A percentile compares a stretch with the other conserved stretches of the same genome.
These are phyloP conservation scores for Petrosia ficiformis DNA, from an alignment of 37 sponge, comb jelly and placozoan genomes.

Conservation along the genomic window DNA sequence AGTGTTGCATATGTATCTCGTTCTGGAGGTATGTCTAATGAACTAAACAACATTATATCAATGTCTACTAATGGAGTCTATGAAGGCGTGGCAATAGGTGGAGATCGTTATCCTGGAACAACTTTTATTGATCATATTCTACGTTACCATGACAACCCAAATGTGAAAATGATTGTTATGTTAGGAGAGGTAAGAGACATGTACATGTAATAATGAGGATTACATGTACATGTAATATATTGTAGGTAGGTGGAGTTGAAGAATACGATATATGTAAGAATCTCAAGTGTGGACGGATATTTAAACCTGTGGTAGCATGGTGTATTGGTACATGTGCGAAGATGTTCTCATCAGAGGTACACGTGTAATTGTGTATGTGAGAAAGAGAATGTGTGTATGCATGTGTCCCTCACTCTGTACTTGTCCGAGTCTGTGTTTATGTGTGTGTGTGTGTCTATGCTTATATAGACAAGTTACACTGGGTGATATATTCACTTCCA, in stretches of 20 bases:
- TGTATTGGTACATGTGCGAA: slow-evolving; percentile 96
- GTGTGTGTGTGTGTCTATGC: too few relatives aligned
- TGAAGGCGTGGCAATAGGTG: slow-evolving; percentile 99
- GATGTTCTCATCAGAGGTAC: slow-evolving; percentile 89
- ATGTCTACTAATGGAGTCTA: slow-evolving; percentile 86
- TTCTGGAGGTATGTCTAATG: slow-evolving; percentile 99
- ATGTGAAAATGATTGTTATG: slow-evolving; percentile 90
- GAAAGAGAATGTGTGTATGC: too few relatives aligned
- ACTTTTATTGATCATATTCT: slow-evolving; percentile 89
- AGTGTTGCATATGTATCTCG: slow-evolving; percentile 97
- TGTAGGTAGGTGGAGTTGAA: slow-evolving; percentile 92
- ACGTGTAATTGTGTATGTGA: too few relatives aligned
- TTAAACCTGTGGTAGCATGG: slow-evolving; percentile 94
- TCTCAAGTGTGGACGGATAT: slow-evolving; percentile 78
- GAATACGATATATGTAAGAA: slow-evolving; percentile 87
- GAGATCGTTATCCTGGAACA: slow-evolving; percentile 95
- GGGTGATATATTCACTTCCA: too few relatives aligned
- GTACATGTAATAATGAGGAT: background rate
- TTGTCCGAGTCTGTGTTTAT: background rate
- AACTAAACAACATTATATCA: slow-evolving; percentile 94
- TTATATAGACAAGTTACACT: too few relatives aligned
- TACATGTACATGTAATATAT: background rate
- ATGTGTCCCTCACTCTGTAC: background rate
- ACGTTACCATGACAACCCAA: slow-evolving; percentile 84
- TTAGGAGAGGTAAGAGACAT: slow-evolving; percentile 90